Evolutionary conservation across 1,140 invertebrate genomes (phyloP).

Genomic region (Diorhabda sublineata): DNA sequence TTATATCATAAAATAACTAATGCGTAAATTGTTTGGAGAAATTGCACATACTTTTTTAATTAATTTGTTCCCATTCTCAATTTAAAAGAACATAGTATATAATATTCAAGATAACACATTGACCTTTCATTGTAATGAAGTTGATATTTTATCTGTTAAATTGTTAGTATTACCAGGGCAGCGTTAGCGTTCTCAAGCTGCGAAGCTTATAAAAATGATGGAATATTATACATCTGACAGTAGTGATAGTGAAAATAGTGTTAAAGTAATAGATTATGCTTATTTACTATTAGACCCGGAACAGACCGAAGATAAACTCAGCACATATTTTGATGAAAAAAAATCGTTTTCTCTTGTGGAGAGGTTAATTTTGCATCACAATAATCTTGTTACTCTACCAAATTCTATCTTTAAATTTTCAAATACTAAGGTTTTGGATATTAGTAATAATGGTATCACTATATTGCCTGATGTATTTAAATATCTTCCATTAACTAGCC

Average conservation of each 20-base stretch:
- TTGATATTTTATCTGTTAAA: not conserved
- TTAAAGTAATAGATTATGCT: constrained; percentile 67
- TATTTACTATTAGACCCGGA: constrained; percentile 59
- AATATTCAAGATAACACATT: not conserved
- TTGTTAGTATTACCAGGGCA: not conserved
- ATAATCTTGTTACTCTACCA: constrained; percentile 53
- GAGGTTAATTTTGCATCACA: constrained; percentile 67
- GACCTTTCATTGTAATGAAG: not conserved
- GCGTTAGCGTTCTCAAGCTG: not conserved
- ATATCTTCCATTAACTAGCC: constrained; percentile 66
- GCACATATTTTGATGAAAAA: constrained; percentile 51
- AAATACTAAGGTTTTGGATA: constrained; percentile 71
- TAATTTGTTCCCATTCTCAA: not conserved
- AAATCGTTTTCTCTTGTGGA: constrained; percentile 60
- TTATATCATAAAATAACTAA: too few species aligned
- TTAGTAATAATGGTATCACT: constrained; percentile 82
- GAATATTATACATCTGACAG: constrained; percentile 71
- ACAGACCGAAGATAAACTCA: constrained; percentile 56
- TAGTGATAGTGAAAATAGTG: constrained; percentile 65
- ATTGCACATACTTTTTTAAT: too few species aligned
- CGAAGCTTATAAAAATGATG: constrained; percentile 25
- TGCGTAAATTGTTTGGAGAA: too few species aligned
- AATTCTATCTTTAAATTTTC: constrained; percentile 49
- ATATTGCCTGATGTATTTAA: constrained; percentile 71
- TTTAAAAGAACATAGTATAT: not conserved